Base-by-base conservation (phyloP, 1,140 invertebrate genomes). In the Physella acuta region DNA sequence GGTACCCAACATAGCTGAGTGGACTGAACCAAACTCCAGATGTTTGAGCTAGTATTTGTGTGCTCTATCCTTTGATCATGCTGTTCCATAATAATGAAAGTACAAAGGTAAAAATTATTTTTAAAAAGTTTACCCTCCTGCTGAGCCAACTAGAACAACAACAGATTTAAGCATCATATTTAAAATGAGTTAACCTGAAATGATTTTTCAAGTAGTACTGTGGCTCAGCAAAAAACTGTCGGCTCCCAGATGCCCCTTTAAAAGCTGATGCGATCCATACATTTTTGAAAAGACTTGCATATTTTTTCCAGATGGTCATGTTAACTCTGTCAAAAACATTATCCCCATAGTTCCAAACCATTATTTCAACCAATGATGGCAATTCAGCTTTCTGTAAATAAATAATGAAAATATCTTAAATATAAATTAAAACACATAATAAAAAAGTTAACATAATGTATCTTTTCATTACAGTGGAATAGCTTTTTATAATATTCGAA, bases 181-280 rank as follows among this genome's bases (percentile, higher is more conserved):
- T n/a, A n/a, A n/a, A 33, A 20, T 56, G 79, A 75, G 92, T 74
- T 91, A 90, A 92, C 36, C 88, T 85, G 58, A 89, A 84, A 78
- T 91, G 89, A 78, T 92, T 92, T 71, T 90, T 88, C 36, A 91
- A 76, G 78, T 92, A 90, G 55, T 88, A 81, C 52, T 86, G 84
- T 3, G 88, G 82, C 68, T 87, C 82, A 77, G 89, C 84, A 76
- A 90, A 85, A 56, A 91, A 89, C 63, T 92, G 84, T 20, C 89
- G 90, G 75, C 92, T 90, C 0, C 79, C 79, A 33, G 79, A 79
- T 26, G 78, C 73, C n/a, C 83, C 94, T 87, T 96, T 96, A 79
- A 92, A 96, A 0, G 94, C 92, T 52, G 91, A 91, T 17, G 94
- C 93, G 26, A 90, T 89, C 95, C 95, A 98, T n/a, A 94, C 88